These are phyloP conservation scores for Brachionus angularis DNA, from an alignment of 1,140 invertebrate species.

Conservation along the genomic window DNA sequence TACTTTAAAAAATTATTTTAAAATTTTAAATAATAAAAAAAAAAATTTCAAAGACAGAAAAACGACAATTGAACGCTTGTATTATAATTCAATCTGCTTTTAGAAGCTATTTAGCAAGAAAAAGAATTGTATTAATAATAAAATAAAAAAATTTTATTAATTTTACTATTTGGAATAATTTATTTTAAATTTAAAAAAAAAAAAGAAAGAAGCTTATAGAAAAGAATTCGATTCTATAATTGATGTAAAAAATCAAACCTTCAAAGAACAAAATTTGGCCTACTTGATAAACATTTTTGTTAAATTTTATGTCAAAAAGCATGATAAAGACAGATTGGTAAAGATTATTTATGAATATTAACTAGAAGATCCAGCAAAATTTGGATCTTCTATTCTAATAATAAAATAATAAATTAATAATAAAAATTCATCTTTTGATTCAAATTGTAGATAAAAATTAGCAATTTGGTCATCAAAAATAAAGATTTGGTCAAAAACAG, in stretches of 20 bases:
- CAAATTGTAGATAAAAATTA: neutral
- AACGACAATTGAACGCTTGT: neutral
- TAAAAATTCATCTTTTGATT: neutral
- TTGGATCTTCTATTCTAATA: no score
- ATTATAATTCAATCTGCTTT: constrained; percentile 36
- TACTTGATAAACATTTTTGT: constrained; percentile 9
- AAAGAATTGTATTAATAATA: constrained; percentile 42
- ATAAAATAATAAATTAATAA: neutral
- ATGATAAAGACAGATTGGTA: constrained; percentile 15
- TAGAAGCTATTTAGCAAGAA: constrained; percentile 15
- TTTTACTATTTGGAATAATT: neutral
- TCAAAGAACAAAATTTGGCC: neutral
- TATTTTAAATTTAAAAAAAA: neutral
- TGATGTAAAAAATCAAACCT: neutral
- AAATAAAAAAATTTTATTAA: neutral
- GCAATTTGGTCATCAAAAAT: constrained; percentile 8
- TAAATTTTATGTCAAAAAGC: constrained; percentile 1
- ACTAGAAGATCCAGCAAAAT: no score
- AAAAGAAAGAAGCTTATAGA: constrained; percentile 5
- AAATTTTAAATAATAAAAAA: neutral
- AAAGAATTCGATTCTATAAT: neutral
- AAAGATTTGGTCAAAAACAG: constrained; percentile 1
- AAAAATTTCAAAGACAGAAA: constrained; percentile 6
- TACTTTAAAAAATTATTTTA: neutral
- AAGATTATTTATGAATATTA: no score